Conservation (phyloP, 2,113 vertebrate species). For the Eulemur rufifrons region DNA sequence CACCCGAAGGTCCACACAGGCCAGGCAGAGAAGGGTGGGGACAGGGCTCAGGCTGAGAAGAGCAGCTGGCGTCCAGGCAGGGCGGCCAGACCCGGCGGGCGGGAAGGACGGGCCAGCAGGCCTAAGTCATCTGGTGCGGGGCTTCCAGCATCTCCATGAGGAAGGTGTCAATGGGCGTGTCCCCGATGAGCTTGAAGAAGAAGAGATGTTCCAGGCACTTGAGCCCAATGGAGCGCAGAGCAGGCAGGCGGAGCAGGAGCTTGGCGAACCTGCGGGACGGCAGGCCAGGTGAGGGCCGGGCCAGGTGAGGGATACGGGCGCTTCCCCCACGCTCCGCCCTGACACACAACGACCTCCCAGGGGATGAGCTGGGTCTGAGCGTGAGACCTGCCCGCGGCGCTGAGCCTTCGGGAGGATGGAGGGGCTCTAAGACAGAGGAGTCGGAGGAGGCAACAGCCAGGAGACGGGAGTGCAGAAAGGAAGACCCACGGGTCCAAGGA, state of each 20-base stretch:
- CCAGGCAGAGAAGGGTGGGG: slow-evolving; percentile 43
- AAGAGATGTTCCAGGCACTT: slow-evolving; percentile 99
- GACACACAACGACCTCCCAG: background rate
- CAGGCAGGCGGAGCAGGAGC: slow-evolving; percentile 95
- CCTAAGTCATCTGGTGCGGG: slow-evolving; percentile 98
- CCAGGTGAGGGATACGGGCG: accelerated
- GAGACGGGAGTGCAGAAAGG: accelerated
- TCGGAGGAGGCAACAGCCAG: accelerated
- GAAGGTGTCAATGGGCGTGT: slow-evolving; percentile 99
- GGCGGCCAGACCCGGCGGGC: background rate
- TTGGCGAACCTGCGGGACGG: slow-evolving; percentile 92
- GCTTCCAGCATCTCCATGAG: slow-evolving; percentile 99
- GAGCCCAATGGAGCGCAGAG: slow-evolving; percentile 97
- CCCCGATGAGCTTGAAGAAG: slow-evolving; percentile 99
- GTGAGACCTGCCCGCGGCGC: background rate
- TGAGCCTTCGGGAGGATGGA: accelerated
- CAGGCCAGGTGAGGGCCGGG: accelerated
- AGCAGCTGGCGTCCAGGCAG: slow-evolving; percentile 51
- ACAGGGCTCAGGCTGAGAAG: background rate
- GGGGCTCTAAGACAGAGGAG: accelerated
- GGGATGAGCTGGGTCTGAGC: accelerated
- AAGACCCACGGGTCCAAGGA: background rate
- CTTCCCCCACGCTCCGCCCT: accelerated
- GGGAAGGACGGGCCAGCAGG: background rate
- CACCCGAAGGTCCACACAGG: slow-evolving; percentile 33